Conservation (phyloP, 2,113 vertebrate genomes). For the Lycocorax pyrrhopterus region DNA sequence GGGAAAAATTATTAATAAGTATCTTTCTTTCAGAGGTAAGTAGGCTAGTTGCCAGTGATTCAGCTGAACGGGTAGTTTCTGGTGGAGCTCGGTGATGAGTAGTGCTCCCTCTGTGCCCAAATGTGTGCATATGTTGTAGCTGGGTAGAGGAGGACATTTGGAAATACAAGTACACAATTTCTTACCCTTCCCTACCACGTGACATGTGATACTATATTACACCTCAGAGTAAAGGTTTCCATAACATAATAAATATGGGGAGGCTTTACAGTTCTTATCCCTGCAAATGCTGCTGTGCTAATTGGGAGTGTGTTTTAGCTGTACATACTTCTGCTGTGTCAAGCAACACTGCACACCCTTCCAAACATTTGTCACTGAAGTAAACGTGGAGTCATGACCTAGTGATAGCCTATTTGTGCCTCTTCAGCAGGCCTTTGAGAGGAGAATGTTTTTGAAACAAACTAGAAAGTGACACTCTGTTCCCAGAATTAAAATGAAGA, state of each 20-base stretch:
- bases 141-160: background rate
- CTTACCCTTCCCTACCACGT: background rate
- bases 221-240: background rate
- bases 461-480: background rate
- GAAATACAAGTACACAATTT: background rate
- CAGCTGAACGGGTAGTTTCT: background rate
- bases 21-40: background rate
- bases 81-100: background rate
- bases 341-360: background rate
- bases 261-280: background rate
- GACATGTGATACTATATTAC: background rate
- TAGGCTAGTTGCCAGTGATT: background rate
- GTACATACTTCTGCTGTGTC: background rate
- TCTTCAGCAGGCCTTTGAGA: background rate
- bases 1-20: background rate
- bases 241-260: background rate
- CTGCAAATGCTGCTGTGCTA: background rate
- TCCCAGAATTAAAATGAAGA: background rate
- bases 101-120: background rate
- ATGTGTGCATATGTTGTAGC: background rate
- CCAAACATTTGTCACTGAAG: background rate
- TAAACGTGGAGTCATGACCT: background rate
- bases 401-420: background rate
- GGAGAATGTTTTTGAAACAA: background rate
- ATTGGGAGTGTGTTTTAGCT: background rate